Conservation (phyloP, 2,113 vertebrate genomes). For the Pelecanoides urinatrix region DNA sequence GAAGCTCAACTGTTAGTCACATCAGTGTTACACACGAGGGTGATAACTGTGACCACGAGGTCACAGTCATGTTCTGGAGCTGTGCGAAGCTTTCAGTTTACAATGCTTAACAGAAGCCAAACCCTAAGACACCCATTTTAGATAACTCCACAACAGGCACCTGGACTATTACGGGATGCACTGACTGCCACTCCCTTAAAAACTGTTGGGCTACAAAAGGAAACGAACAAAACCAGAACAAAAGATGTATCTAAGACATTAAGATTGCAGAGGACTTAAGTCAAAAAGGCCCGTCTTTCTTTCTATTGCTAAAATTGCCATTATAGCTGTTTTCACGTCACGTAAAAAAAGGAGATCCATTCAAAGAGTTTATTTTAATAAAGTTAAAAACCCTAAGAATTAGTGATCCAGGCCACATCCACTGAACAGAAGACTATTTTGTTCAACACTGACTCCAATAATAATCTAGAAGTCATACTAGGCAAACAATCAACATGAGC, state of each 20-base stretch:
- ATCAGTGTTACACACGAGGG: background rate
- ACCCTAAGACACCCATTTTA: background rate
- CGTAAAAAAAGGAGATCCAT: rapidly evolving
- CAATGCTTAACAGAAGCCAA: background rate
- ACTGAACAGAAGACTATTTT: background rate
- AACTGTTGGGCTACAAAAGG: background rate
- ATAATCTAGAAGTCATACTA: background rate
- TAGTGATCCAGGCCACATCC: background rate
- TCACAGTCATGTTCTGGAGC: background rate
- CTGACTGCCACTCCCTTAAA: background rate
- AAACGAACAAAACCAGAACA: background rate
- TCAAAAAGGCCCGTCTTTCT: background rate
- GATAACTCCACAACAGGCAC: background rate
- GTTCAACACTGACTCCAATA: background rate
- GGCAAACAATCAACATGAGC: constrained; percentile 24
- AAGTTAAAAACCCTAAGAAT: background rate
- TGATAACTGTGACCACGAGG: background rate
- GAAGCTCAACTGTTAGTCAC: background rate
- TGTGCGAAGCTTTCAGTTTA: background rate
- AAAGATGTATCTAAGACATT: background rate
- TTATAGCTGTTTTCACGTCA: background rate
- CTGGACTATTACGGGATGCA: background rate
- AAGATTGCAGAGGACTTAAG: background rate
- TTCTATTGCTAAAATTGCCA: background rate
- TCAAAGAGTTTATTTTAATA: background rate